phyloP scores from a whole-genome alignment of 2,888 invertebrate species.

The Melolontha melolontha region DNA sequence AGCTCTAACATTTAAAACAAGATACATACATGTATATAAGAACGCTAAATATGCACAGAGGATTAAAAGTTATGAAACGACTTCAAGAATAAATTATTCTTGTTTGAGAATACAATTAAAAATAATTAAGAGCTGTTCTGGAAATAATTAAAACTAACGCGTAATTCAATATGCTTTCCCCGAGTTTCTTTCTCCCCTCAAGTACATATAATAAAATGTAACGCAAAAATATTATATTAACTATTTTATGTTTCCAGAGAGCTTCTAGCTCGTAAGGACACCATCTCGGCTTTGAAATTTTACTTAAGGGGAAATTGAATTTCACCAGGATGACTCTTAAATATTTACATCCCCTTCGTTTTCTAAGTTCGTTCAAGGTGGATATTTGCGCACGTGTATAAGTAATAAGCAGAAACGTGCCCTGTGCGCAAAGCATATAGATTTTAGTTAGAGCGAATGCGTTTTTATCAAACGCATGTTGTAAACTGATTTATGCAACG shows the following conservation, averaged over 20 bases:
- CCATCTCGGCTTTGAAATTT: conserved; percentile 38
- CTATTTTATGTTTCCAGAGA: conserved; percentile 36
- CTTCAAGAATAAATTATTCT: no score
- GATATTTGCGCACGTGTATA: conserved; percentile 22
- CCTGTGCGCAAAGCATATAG: neutral
- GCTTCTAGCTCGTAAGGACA: conserved; percentile 32
- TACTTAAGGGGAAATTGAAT: conserved; percentile 37
- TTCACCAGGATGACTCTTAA: conserved; percentile 31
- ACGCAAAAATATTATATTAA: conserved; percentile 37
- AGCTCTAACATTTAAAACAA: no score
- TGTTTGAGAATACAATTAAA: no score
- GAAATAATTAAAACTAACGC: no score
- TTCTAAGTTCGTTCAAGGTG: neutral
- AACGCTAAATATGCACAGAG: no score
- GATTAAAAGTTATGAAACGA: no score
- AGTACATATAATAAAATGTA: conserved; percentile 27
- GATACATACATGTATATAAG: no score
- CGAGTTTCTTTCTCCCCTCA: neutral
- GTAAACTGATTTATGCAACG: no score
- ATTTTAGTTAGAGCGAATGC: no score
- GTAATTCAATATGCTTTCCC: neutral
- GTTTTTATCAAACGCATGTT: no score
- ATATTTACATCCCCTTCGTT: conserved; percentile 37
- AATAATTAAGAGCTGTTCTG: no score
- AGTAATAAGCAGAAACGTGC: conserved; percentile 23